phyloP scores from a whole-genome alignment of 2,888 invertebrate genomes.

The Drosophila multiciliata region DNA sequence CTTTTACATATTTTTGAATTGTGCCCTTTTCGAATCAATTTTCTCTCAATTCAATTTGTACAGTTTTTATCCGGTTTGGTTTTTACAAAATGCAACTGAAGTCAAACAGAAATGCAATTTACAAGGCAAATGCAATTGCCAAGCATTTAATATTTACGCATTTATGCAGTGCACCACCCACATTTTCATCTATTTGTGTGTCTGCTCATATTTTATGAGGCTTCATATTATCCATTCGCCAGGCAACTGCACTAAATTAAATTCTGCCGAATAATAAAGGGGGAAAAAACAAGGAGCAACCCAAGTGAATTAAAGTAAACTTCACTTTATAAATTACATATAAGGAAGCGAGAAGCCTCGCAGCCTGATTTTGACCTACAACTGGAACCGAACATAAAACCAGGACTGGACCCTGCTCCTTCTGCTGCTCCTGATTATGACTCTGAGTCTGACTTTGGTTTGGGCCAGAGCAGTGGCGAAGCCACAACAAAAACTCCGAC shows the following conservation, averaged over 20 bases:
- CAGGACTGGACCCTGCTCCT: conserved; percentile 7
- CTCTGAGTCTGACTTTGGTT: background rate
- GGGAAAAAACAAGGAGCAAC: conserved; percentile 12
- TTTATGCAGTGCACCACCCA: conserved; percentile 5
- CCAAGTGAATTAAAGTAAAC: conserved; percentile 60
- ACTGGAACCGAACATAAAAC: conserved; percentile 11
- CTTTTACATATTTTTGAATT: conserved; percentile 1
- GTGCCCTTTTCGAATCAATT: conserved; percentile 29
- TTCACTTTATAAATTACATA: conserved; percentile 80
- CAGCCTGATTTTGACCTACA: conserved; percentile 30
- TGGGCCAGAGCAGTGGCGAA: conserved; percentile 46
- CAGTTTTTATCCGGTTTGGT: background rate
- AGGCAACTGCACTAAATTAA: conserved; percentile 57
- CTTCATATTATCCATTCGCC: conserved; percentile 49
- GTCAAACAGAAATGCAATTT: conserved; percentile 60
- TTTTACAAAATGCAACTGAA: conserved; percentile 28
- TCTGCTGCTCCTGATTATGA: background rate
- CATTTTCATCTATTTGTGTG: conserved; percentile 2
- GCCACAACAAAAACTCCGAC: conserved; percentile 61
- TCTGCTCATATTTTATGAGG: conserved; percentile 57
- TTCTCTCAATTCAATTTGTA: conserved; percentile 39
- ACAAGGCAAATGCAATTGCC: conserved; percentile 60
- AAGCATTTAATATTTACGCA: conserved; percentile 56
- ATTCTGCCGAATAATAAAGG: conserved; percentile 37
- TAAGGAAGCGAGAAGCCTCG: conserved; percentile 55